Evolutionary conservation across 23 tunicate species (phyloP).

Genomic region (Botrylloides violaceus): DNA sequence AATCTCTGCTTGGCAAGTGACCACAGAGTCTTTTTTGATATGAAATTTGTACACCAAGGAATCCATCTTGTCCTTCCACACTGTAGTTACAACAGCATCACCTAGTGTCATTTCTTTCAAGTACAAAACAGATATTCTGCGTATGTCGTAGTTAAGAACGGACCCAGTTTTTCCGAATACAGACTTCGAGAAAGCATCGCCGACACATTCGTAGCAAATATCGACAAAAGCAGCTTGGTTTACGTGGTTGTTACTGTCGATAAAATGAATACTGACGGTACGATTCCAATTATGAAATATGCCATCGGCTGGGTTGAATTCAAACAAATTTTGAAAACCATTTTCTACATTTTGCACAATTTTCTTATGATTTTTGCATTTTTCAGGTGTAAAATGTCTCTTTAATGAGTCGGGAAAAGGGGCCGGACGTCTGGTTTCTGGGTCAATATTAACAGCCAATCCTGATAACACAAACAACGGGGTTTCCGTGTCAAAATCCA

Average conservation of each 20-base stretch:
- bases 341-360: neutral
- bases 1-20: neutral
- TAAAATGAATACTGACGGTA: neutral
- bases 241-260: neutral
- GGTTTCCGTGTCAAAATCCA: neutral
- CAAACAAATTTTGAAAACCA: neutral
- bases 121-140: neutral
- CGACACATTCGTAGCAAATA: neutral
- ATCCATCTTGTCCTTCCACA: neutral
- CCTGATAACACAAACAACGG: neutral
- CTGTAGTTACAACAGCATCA: neutral
- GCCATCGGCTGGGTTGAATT: neutral
- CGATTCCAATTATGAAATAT: neutral
- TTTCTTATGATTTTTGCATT: neutral
- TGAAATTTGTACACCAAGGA: neutral
- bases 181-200: neutral
- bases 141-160: neutral
- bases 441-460: slow-evolving; percentile 6
- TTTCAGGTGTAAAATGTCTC: neutral
- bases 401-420: neutral
- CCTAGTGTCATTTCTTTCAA: neutral
- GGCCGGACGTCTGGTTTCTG: slow-evolving; percentile 3
- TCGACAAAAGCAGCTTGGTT: neutral
- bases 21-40: neutral
- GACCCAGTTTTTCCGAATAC: neutral